Evolutionary conservation across 2,113 vertebrate species (phyloP), one percentile per base, ranked within the genome.

Genomic region (Grammomys dolichurus): DNA sequence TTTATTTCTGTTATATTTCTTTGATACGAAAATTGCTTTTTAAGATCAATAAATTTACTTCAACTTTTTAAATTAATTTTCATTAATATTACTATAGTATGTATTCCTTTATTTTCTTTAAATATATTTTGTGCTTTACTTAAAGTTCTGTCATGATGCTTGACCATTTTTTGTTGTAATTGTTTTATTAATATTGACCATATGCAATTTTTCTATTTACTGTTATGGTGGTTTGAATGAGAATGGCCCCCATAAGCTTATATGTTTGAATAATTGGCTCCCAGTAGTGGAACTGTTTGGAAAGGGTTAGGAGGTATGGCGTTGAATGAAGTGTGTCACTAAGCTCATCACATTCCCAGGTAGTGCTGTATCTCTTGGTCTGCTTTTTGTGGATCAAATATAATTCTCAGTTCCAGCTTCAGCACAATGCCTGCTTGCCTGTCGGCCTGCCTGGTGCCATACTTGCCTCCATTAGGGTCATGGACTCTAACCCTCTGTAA

Each of bases 91-190:
- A 87, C 40, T 43, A 87, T 91, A 31, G 54, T 24, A 19, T 87
- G 31, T 80, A 77, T 95, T 87, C 65, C 14, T 95, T 13, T 43
- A 12, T 77, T 90, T 70, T 58, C 58, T 86, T 86, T 70, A n/a
- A 78, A 78, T 91, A 7, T 22, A 60, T 90, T 67, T 4, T 81
- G 19, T 76, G 28, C 84, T 90, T 80, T 87, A 69, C 43, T 12
- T 54, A 63, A 63, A 63, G 60, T 24, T 90, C 56, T 58, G 46
- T 84, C 51, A 73, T 54, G 26, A 13, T 67, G 73, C 36, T 84
- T 85, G 36, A 58, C 13, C 75, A 77, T 81, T 51, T 78, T 36
- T 54, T 87, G 31, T 19, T 43, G 36, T 36, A 75, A 22, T 84
- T 84, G 36, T 90, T 70, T 63, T 63, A 89, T 65, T 94, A 56